Evolutionary conservation across 2,113 vertebrate species (phyloP), one percentile per base, ranked within the genome.

Genomic region (Delphinapterus leucas): DNA sequence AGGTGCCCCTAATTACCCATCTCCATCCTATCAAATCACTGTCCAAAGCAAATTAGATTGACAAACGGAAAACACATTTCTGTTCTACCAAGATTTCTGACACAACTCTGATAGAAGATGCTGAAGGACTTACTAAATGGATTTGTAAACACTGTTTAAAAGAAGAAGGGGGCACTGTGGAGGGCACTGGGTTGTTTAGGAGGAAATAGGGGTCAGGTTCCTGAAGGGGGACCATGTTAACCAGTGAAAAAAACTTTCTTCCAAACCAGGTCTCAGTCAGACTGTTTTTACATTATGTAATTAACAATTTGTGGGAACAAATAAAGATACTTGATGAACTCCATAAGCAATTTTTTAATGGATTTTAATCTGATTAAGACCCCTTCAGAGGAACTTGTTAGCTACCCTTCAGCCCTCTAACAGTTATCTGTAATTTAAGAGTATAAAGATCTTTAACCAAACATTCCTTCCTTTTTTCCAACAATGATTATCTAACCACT

Each of bases 331-430:
- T 53, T 94, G 58, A 86, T 61, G 21, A 80, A 89, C 85, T 21
- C 13, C 36, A 60, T 44, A 71, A 68, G 28, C 14, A 60, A 79
- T 91, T 92, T 92, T 81, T 49, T 85, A 83, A 88, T 74, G n/a
- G 25, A 67, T 73, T 91, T 93, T 93, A 74, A 92, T 91, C 47
- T 88, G 15, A 91, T 67, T 53, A 91, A 92, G 55, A 68, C 23
- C 28, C 68, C 58, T 68, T 95, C 61, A 76, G 33, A 85, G 47
- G 91, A 86, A 93, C 20, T 67, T 90, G 28, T 44, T 83, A 96
- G 31, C 28, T 11, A 61, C 25, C 67, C 85, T 2, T 70, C 80
- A 33, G 8, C 14, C 33, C 20, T 28, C 65, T 47, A 85, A 88
- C 1, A 58, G 2, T 87, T 94, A 84, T 65, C 38, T 68, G 9